These are phyloP conservation scores for Toxotes chatareus DNA, from an alignment of 2,113 vertebrate species.

Conservation along the genomic window DNA sequence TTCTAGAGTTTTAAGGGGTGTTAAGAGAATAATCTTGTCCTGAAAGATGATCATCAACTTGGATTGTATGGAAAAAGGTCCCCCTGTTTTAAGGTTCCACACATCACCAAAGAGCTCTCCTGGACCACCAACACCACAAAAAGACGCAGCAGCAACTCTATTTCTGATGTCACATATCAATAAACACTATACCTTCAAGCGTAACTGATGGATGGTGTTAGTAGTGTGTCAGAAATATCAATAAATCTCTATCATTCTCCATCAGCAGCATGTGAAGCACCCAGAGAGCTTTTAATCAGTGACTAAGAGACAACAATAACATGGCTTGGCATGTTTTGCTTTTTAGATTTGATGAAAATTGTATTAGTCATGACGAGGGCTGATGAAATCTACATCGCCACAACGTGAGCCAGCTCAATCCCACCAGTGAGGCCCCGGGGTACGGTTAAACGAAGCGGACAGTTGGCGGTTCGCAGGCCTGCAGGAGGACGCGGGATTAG, in stretches of 20 bases:
- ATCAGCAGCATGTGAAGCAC: background rate
- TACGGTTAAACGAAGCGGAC: constrained; percentile 5
- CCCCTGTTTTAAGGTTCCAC: too few species aligned
- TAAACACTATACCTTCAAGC: background rate
- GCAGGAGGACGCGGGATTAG: background rate
- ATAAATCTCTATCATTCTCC: constrained; percentile 25
- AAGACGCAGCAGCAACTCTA: too few species aligned
- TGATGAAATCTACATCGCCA: constrained; percentile 9
- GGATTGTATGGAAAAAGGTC: too few species aligned
- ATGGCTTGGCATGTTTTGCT: constrained; percentile 2
- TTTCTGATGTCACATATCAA: background rate
- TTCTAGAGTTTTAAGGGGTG: too few species aligned
- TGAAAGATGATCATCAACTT: too few species aligned
- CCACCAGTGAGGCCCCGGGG: background rate
- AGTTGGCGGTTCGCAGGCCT: background rate
- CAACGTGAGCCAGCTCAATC: background rate
- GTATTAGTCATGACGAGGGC: constrained; percentile 7
- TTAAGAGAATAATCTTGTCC: too few species aligned
- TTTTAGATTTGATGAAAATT: constrained; percentile 27
- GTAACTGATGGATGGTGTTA: background rate
- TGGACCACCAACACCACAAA: too few species aligned
- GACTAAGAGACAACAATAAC: constrained; percentile 14
- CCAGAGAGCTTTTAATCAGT: constrained; percentile 8
- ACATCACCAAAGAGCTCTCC: too few species aligned
- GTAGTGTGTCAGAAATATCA: constrained; percentile 38